A percentile compares a stretch with the other conserved stretches of the same genome.
These are phyloP conservation scores for Drosophila subobscura DNA, from an alignment of 1,140 invertebrate species.

Conservation along the genomic window DNA sequence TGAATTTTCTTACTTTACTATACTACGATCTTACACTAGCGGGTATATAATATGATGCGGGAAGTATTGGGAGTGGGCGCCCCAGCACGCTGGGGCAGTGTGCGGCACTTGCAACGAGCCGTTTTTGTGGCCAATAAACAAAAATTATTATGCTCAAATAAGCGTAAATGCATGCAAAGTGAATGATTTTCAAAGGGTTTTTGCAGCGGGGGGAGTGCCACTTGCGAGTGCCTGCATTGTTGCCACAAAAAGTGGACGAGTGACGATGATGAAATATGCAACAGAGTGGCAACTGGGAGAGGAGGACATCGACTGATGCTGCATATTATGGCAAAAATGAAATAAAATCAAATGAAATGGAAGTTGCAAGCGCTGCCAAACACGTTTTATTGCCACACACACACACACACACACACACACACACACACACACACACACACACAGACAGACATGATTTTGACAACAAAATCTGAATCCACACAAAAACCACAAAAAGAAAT, in stretches of 20 bases:
- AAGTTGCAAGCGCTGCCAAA: conserved; percentile 69
- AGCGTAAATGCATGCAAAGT: conserved; percentile 72
- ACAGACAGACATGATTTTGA: conserved; percentile 58
- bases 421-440: background rate
- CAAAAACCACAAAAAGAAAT: conserved; percentile 22
- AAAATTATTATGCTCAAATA: conserved; percentile 80
- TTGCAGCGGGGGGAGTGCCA: background rate
- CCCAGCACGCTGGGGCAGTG: too few species aligned
- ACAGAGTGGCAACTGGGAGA: conserved; percentile 12
- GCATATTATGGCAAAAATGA: conserved; percentile 68
- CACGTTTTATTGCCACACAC: conserved; percentile 73
- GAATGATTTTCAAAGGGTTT: conserved; percentile 16
- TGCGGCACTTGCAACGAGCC: conserved; percentile 5
- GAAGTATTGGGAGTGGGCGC: too few species aligned
- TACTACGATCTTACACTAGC: too few species aligned
- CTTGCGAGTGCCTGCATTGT: conserved; percentile 54
- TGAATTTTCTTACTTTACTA: too few species aligned
- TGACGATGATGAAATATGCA: conserved; percentile 67
- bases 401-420: conserved; percentile 31
- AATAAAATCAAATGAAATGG: conserved; percentile 72
- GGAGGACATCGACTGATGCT: conserved; percentile 31
- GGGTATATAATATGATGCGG: too few species aligned
- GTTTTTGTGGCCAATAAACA: conserved; percentile 78
- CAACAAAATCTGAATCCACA: conserved; percentile 66
- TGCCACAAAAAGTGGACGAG: conserved; percentile 65